Base-by-base conservation (phyloP, 1,140 invertebrate genomes). In the Antheraea mylitta region DNA sequence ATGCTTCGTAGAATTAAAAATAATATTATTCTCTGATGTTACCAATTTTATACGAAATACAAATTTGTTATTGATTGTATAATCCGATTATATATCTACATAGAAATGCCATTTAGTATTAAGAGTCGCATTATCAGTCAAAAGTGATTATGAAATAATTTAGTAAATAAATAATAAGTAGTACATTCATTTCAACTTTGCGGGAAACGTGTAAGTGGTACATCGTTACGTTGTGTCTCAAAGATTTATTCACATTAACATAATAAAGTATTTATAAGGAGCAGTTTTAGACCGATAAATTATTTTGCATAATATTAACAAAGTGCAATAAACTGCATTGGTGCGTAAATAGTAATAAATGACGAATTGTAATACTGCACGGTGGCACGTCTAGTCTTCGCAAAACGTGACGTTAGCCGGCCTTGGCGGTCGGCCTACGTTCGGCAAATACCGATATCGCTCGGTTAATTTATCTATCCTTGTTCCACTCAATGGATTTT, bases 381-480 rank as follows among this genome's bases (percentile, higher is more conserved):
- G 73, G 69, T 72, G 85, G 79, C 78, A 80, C 70, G 81, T 86
- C 86, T 86, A 86, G 83, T 82, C 80, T 82, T 81, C 79, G 81
- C 78, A 72, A 86, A 83, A 83, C 81, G 82, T 89, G 86, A 87
- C 89, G 82, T 79, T 77, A 77, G 75, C 76, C 83, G 87, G 84
- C 87, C 89, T 91, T 91, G 86, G 82, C 75, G 73, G 71, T 87
- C 82, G 85, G 76, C 59, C 63, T 71, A 74, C 75, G 66, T 64
- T 87, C 85, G 86, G 78, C 38, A 42, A 67, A 37, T 69, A 18
- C 82, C 83, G 87, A 64, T 64, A 64, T 19, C 69, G 58, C 61
- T 85, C 82, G 82, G 68, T 67, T 64, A 48, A 53, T 68, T 61
- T 63, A 66, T 60, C 65, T 72, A 42, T 91, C 86, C 76, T 80